Percentiles rank a stretch among this genome's conserved stretches.
Conservation (phyloP, 2,888 invertebrate species). For the Mantis religiosa region DNA sequence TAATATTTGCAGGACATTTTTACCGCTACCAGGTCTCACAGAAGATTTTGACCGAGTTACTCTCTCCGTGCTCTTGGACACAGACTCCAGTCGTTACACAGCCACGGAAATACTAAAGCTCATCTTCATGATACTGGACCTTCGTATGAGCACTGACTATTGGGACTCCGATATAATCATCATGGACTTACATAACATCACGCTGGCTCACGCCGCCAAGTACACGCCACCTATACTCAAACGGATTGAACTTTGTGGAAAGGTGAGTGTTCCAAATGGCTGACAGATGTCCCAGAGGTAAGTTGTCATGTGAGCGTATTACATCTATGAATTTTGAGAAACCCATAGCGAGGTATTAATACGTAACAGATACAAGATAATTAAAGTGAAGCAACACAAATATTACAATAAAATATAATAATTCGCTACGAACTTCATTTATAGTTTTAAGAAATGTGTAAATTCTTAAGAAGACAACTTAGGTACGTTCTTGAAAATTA, state of each 20-base stretch:
- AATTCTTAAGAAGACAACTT: too few relatives aligned
- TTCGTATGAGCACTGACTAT: conserved; percentile 31
- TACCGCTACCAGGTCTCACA: not conserved
- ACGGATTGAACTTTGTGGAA: conserved; percentile 15
- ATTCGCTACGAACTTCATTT: too few relatives aligned
- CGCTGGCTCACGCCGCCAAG: conserved; percentile 1
- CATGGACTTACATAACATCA: conserved; percentile 16
- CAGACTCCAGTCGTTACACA: not conserved
- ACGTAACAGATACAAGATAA: too few relatives aligned
- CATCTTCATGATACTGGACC: conserved; percentile 19
- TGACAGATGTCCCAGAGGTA: not conserved
- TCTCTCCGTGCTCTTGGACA: not conserved
- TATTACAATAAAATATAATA: too few relatives aligned
- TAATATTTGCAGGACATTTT: not conserved
- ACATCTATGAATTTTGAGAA: too few relatives aligned
- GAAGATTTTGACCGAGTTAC: not conserved
- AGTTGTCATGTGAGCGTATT: too few relatives aligned
- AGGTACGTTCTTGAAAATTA: too few relatives aligned
- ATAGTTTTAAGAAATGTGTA: too few relatives aligned
- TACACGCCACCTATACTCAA: conserved; percentile 18
- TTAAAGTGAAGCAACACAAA: too few relatives aligned
- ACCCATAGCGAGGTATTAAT: too few relatives aligned
- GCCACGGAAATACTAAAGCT: not conserved
- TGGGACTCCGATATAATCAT: conserved; percentile 31
- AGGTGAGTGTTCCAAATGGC: not conserved